Conservation (phyloP, 2,797 vertebrate species). For the Danio aesculapii region DNA sequence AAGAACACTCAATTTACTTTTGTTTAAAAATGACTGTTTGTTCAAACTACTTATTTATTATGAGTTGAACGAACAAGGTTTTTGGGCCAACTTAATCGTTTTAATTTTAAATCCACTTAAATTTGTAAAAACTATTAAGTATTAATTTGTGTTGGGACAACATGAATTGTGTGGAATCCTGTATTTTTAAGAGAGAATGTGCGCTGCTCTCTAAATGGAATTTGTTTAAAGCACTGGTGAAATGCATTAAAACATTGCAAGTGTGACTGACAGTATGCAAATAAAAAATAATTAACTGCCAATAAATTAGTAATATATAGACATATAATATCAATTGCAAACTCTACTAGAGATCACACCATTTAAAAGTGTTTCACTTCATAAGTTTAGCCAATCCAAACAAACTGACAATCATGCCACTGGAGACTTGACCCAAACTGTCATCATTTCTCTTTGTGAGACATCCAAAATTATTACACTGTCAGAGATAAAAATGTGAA, state of each 20-base stretch:
- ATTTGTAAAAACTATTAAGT: too few species aligned
- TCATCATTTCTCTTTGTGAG: conserved; percentile 1
- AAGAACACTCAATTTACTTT: too few species aligned
- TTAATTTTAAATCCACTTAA: too few species aligned
- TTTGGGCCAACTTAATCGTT: too few species aligned
- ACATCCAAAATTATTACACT: conserved; percentile 5
- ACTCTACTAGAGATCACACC: neutral
- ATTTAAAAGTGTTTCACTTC: neutral
- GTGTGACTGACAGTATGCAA: neutral
- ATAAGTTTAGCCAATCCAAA: neutral
- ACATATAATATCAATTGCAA: neutral
- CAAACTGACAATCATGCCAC: conserved; percentile 2
- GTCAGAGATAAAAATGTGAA: conserved; percentile 12
- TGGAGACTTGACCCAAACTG: neutral
- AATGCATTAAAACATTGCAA: neutral
- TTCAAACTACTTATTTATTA: too few species aligned
- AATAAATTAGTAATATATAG: neutral
- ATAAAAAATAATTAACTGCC: neutral
- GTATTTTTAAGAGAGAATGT: neutral
- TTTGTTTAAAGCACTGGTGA: neutral
- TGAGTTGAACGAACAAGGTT: too few species aligned
- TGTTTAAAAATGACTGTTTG: too few species aligned
- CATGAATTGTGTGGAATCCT: too few species aligned
- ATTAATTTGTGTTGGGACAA: too few species aligned
- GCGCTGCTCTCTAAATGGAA: neutral